A percentile compares a stretch with the other conserved stretches of the same genome.
Conservation (phyloP, 2,113 vertebrate genomes). For the Callopanchax toddi region DNA sequence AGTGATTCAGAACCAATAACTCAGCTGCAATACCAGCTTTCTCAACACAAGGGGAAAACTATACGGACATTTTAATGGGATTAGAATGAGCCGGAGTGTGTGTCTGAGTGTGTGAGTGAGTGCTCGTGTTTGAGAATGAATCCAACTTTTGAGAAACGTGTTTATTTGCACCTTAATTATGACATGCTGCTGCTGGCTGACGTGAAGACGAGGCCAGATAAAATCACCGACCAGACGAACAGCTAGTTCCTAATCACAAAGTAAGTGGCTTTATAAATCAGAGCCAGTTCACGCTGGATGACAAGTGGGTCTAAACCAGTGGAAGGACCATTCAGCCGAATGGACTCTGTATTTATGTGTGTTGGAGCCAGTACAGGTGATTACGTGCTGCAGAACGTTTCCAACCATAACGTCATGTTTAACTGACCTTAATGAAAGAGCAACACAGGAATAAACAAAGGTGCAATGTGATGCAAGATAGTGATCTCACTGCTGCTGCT, state of each 20-base stretch:
- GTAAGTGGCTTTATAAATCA: constrained; percentile 60
- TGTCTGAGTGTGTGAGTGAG: constrained; percentile 28
- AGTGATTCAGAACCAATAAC: constrained; percentile 63
- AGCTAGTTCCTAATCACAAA: constrained; percentile 12
- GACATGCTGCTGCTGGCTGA: constrained; percentile 79
- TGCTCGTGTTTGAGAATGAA: constrained; percentile 36
- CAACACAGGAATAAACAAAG: constrained; percentile 69
- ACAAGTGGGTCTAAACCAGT: constrained; percentile 33
- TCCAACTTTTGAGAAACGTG: constrained; percentile 69
- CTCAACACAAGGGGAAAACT: constrained; percentile 69
- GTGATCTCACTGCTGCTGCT: constrained; percentile 57
- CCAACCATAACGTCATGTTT: constrained; percentile 74
- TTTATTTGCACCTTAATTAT: constrained; percentile 87
- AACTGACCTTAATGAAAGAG: constrained; percentile 68
- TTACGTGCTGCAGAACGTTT: constrained; percentile 42
- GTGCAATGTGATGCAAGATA: constrained; percentile 45
- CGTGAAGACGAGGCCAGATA: constrained; percentile 72
- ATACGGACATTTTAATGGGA: constrained; percentile 82
- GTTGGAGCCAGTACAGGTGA: constrained; percentile 60
- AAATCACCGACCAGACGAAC: constrained; percentile 46
- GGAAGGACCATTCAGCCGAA: constrained; percentile 22
- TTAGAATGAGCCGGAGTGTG: constrained; percentile 69
- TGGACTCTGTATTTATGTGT: constrained; percentile 66
- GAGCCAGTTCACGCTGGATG: constrained; percentile 25
- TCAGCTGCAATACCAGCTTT: constrained; percentile 39